Evolutionary conservation across 2,888 invertebrate genomes (phyloP).

Genomic region (Sminthurides aquaticus): DNA sequence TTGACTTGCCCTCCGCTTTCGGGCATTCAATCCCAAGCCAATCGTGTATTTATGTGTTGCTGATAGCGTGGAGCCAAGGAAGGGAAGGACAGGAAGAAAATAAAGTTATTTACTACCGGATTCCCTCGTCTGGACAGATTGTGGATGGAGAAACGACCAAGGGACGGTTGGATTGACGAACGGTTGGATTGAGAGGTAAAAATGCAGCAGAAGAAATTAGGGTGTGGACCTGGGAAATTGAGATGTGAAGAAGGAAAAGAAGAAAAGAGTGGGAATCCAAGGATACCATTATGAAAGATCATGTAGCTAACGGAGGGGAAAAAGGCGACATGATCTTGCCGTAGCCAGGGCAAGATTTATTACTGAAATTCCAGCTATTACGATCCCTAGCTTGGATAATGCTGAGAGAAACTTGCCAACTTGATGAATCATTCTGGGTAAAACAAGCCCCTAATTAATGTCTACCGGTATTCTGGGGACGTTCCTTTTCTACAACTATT

Average conservation of each 20-base stretch:
- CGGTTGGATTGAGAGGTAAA: neutral
- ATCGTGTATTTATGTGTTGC: no score
- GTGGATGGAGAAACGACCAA: neutral
- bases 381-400: neutral
- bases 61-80: neutral
- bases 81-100: no score
- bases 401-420: neutral
- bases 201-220: neutral
- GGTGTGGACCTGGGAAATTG: neutral
- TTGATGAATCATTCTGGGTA: neutral
- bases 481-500: no score
- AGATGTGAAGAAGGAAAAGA: neutral
- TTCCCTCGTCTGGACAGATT: neutral
- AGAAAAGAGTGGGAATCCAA: neutral
- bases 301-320: neutral
- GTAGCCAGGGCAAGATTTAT: neutral
- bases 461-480: no score
- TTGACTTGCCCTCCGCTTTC: no score
- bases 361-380: neutral
- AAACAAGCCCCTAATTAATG: neutral
- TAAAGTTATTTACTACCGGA: neutral
- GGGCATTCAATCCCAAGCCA: no score
- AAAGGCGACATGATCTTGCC: neutral
- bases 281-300: neutral
- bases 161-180: neutral